These are phyloP conservation scores for Odontothrips loti DNA, from an alignment of 2,888 invertebrate species.

Conservation along the genomic window DNA sequence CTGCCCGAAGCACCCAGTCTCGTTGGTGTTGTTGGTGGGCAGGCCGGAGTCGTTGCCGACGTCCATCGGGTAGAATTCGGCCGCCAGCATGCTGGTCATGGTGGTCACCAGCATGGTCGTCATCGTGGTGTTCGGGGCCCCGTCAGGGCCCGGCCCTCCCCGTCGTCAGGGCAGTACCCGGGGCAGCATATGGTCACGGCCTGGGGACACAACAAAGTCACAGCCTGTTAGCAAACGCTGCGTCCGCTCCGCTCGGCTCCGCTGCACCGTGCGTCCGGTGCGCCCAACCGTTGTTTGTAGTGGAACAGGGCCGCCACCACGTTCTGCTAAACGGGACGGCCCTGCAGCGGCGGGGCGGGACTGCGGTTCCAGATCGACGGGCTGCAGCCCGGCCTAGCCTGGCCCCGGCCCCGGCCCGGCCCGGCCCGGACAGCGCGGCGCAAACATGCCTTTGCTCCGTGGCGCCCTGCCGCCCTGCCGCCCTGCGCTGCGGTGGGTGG, in stretches of 20 bases:
- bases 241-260: not conserved
- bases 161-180: not conserved
- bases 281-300: too few species aligned
- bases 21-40: not conserved
- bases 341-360: too few species aligned
- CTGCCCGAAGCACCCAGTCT: not conserved
- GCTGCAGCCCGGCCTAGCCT: too few species aligned
- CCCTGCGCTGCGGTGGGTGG: not conserved
- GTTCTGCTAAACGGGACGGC: too few species aligned
- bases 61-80: not conserved
- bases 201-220: not conserved
- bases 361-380: too few species aligned
- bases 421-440: too few species aligned
- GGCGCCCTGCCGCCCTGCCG: not conserved
- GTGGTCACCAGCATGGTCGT: slow-evolving; percentile 16
- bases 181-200: not conserved
- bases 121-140: not conserved
- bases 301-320: too few species aligned
- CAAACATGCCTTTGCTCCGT: not conserved
- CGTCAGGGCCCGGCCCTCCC: not conserved
- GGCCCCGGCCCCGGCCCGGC: too few species aligned
- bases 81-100: slow-evolving; percentile 18
- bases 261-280: too few species aligned
- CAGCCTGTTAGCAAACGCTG: not conserved
- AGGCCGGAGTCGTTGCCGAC: not conserved